These are phyloP conservation scores for Ochropleura plecta DNA, from an alignment of 2,888 invertebrate genomes.

Conservation along the genomic window DNA sequence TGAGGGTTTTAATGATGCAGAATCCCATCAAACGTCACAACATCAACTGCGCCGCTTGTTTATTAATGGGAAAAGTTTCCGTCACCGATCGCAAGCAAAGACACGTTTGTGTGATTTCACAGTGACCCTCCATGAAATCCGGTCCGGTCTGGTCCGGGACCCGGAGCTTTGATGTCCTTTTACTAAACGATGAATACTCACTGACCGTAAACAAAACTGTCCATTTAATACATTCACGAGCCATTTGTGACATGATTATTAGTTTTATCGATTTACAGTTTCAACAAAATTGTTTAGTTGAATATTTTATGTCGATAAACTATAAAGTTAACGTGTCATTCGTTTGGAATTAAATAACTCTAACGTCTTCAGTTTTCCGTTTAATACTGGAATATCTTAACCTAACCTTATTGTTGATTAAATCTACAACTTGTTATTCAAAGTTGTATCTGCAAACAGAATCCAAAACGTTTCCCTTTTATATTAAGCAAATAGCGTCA, in stretches of 20 bases:
- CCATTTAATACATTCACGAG: slow-evolving; percentile 7
- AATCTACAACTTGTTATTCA: neutral
- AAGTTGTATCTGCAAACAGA: neutral
- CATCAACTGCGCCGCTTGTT: slow-evolving; percentile 65
- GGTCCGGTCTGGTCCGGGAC: neutral
- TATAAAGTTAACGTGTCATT: neutral
- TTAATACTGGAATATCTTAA: neutral
- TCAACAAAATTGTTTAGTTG: slow-evolving; percentile 8
- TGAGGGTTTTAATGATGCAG: slow-evolving; percentile 68
- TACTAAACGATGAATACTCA: slow-evolving; percentile 3
- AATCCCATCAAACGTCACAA: slow-evolving; percentile 67
- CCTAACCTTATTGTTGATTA: neutral
- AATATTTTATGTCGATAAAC: slow-evolving; percentile 17
- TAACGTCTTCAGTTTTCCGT: neutral
- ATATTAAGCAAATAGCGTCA: neutral
- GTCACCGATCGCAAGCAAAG: slow-evolving; percentile 46
- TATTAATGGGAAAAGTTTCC: slow-evolving; percentile 65
- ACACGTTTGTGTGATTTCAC: slow-evolving; percentile 43
- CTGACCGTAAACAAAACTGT: slow-evolving; percentile 27
- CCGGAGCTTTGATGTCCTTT: slow-evolving; percentile 10
- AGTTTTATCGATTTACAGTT: slow-evolving; percentile 39
- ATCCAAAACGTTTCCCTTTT: neutral
- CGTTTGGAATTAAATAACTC: neutral
- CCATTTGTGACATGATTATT: slow-evolving; percentile 26
- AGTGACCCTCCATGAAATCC: slow-evolving; percentile 32